Conservation (phyloP, 2,888 invertebrate genomes). For the Leuctra nigra region DNA sequence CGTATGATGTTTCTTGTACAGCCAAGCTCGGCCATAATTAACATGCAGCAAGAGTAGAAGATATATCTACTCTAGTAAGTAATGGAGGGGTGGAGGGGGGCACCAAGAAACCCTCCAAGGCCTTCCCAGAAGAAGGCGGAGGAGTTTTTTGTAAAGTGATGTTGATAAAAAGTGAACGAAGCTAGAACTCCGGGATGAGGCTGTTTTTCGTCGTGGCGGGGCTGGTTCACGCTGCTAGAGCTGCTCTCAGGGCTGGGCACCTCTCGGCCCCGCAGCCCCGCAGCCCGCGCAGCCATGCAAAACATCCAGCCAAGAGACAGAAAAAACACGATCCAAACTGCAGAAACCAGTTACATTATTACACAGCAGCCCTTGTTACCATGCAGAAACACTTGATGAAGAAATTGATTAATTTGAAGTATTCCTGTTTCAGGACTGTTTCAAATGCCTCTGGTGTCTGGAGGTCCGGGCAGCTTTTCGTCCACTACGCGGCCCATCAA, state of each 20-base stretch:
- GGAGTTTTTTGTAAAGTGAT: not conserved
- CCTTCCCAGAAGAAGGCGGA: not conserved
- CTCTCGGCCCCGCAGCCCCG: constrained; percentile 10
- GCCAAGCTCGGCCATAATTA: not conserved
- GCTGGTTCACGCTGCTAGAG: not conserved
- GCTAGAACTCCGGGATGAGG: not conserved
- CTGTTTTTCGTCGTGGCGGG: constrained; percentile 21
- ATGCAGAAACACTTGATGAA: no score
- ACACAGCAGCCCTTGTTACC: no score
- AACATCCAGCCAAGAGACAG: not conserved
- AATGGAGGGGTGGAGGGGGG: not conserved
- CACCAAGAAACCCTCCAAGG: not conserved
- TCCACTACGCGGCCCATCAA: constrained; percentile 35
- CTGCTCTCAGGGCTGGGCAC: no score
- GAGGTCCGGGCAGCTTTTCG: constrained; percentile 34
- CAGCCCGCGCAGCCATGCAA: constrained; percentile 1
- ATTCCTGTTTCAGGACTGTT: constrained; percentile 31
- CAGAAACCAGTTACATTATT: no score
- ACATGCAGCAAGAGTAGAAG: constrained; percentile 2
- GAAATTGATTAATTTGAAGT: no score
- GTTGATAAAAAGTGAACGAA: not conserved
- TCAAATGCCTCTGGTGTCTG: constrained; percentile 33
- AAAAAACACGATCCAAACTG: not conserved
- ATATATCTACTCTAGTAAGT: not conserved
- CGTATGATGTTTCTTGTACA: not conserved